A percentile compares a stretch with the other conserved stretches of the same genome.
phyloP scores from a whole-genome alignment of 2,113 vertebrate genomes.

The Cyanoderma ruficeps region DNA sequence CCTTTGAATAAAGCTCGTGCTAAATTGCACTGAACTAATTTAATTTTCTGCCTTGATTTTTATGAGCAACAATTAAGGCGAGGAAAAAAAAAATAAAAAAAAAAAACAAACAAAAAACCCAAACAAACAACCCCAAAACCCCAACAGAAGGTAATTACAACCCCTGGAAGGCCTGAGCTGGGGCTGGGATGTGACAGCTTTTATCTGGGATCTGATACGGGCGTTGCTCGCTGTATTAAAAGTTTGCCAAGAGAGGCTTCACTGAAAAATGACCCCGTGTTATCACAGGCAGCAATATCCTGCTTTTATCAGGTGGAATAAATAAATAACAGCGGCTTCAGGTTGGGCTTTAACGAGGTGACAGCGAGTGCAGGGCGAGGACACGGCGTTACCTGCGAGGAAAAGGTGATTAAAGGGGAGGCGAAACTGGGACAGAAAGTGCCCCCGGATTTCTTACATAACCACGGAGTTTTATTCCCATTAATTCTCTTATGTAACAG shows the following conservation, averaged over 20 bases:
- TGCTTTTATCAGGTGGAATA: slow-evolving; percentile 65
- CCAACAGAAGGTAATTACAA: slow-evolving; percentile 1
- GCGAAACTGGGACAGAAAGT: not conserved
- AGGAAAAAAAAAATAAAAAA: not conserved
- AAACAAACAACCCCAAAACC: not conserved
- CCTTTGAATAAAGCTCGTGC: not conserved
- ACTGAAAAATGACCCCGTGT: slow-evolving; percentile 32
- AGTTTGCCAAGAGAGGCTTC: slow-evolving; percentile 63
- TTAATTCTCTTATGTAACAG: not conserved
- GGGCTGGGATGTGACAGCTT: slow-evolving; percentile 31
- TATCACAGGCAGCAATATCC: slow-evolving; percentile 64
- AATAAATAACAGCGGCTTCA: slow-evolving; percentile 43
- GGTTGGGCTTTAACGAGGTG: slow-evolving; percentile 32
- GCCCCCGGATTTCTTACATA: not conserved
- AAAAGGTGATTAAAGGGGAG: not conserved
- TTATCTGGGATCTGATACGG: slow-evolving; percentile 60
- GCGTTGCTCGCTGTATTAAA: slow-evolving; percentile 12
- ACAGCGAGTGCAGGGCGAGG: not conserved
- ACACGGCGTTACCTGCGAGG: not conserved
- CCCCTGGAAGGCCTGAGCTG: slow-evolving; percentile 5
- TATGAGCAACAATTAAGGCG: slow-evolving; percentile 50
- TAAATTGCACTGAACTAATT: slow-evolving; percentile 36
- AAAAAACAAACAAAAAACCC: too few relatives aligned
- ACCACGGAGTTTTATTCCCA: not conserved
- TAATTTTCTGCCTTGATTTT: slow-evolving; percentile 55